Conservation (phyloP, 37 sponge, comb jelly and placozoan species). For the Geodia barretti region DNA sequence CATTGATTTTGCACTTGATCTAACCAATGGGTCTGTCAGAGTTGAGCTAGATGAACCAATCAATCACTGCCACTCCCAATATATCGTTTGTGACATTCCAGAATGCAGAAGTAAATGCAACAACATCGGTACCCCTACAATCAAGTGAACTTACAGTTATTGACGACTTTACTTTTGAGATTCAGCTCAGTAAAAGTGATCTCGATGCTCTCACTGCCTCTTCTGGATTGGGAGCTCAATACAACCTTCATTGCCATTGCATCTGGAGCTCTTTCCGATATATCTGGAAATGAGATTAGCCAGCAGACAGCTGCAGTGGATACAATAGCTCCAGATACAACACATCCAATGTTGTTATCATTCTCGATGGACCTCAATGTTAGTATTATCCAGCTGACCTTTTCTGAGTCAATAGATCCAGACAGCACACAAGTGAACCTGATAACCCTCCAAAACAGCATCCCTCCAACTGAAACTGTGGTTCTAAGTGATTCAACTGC, state of each 20-base stretch:
- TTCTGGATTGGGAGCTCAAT: conserved; percentile 55
- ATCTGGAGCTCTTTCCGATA: conserved; percentile 52
- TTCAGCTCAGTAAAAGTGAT: conserved; percentile 47
- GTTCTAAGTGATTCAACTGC: conserved; percentile 14
- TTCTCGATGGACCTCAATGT: conserved; percentile 63
- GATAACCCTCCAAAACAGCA: conserved; percentile 41
- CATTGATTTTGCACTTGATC: conserved; percentile 51
- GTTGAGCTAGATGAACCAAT: conserved; percentile 80
- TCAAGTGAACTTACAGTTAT: conserved; percentile 24
- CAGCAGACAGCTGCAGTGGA: conserved; percentile 30
- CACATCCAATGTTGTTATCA: conserved; percentile 45
- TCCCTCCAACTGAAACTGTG: conserved; percentile 1
- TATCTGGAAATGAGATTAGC: conserved; percentile 57
- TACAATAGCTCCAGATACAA: conserved; percentile 41
- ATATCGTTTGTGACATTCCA: conserved; percentile 46
- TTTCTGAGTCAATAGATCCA: conserved; percentile 70
- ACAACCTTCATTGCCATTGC: conserved; percentile 65
- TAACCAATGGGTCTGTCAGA: conserved; percentile 52
- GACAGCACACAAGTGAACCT: conserved; percentile 25
- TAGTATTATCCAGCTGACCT: conserved; percentile 60
- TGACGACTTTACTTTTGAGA: conserved; percentile 49
- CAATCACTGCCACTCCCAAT: conserved; percentile 41
- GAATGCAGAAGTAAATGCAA: conserved; percentile 19
- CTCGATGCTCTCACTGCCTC: conserved; percentile 69
- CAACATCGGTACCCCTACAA: conserved; percentile 20